These are phyloP conservation scores for Platichthys stellatus DNA, from an alignment of 2,113 vertebrate species.

Conservation along the genomic window DNA sequence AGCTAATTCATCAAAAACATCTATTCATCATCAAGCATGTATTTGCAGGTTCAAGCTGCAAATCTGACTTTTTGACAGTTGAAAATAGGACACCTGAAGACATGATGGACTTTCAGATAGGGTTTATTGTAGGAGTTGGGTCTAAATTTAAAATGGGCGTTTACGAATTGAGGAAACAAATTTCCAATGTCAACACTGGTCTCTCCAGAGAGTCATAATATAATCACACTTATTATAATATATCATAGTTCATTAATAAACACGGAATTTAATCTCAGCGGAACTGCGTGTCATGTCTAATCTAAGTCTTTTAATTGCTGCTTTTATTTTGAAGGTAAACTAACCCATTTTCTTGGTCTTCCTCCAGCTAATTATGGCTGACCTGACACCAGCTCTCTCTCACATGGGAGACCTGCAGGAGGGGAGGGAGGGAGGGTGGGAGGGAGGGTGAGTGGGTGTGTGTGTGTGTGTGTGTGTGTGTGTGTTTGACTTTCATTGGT, in stretches of 20 bases:
- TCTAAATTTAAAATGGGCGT: too few species aligned
- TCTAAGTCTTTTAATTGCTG: background rate
- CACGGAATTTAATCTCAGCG: background rate
- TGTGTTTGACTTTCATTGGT: constrained; percentile 80
- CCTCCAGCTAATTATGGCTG: constrained; percentile 31
- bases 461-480: background rate
- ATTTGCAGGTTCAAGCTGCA: too few species aligned
- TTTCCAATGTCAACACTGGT: too few species aligned
- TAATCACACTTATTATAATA: too few species aligned
- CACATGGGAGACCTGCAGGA: constrained; percentile 72
- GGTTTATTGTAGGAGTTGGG: too few species aligned
- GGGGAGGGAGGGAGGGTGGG: constrained; percentile 17
- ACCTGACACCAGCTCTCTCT: constrained; percentile 65
- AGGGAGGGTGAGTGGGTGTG: background rate
- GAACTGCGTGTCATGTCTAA: background rate
- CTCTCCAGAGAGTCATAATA: too few species aligned
- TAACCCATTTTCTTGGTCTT: constrained; percentile 34
- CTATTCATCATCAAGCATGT: too few species aligned
- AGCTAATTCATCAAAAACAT: too few species aligned
- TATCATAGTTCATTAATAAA: background rate
- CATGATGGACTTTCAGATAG: too few species aligned
- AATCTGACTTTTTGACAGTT: too few species aligned
- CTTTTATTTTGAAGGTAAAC: constrained; percentile 62
- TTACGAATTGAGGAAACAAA: too few species aligned
- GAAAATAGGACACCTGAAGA: too few species aligned